Conservation (phyloP, 1,140 invertebrate genomes). For the Drosophila dunni region DNA sequence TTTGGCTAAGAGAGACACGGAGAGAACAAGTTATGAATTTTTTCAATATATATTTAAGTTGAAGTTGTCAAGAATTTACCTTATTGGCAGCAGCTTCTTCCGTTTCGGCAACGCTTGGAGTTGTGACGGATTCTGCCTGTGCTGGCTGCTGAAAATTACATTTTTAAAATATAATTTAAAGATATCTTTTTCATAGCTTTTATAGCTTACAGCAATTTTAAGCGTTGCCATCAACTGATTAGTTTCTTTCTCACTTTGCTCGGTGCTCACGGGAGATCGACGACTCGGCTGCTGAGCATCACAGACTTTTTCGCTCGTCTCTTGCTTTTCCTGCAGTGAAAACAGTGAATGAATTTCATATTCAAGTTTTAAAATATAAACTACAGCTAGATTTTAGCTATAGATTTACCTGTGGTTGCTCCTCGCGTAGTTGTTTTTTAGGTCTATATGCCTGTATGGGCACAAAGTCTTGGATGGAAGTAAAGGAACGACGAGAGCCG, state of each 20-base stretch:
- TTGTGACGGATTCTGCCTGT: slow-evolving; percentile 2
- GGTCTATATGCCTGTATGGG: slow-evolving; percentile 71
- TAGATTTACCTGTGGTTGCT: slow-evolving; percentile 6
- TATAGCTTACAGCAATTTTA: slow-evolving; percentile 28
- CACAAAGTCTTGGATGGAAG: slow-evolving; percentile 64
- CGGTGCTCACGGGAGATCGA: background rate
- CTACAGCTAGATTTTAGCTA: background rate
- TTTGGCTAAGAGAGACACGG: slow-evolving; percentile 13
- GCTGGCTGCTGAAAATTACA: slow-evolving; percentile 6
- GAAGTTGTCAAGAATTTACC: background rate
- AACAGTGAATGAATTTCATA: background rate
- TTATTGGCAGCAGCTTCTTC: slow-evolving; percentile 1
- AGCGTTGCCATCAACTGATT: slow-evolving; percentile 28
- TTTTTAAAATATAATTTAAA: too few relatives aligned
- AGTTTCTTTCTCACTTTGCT: slow-evolving; percentile 12
- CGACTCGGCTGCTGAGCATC: background rate
- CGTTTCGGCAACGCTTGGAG: background rate
- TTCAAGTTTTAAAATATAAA: background rate
- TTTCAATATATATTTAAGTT: too few relatives aligned
- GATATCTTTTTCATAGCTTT: too few relatives aligned
- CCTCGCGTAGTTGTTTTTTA: slow-evolving; percentile 23
- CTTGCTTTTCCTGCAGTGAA: slow-evolving; percentile 4
- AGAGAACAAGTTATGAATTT: background rate
- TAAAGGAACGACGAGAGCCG: slow-evolving; percentile 22
- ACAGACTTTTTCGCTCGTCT: background rate